Evolutionary conservation across 2,888 invertebrate species (phyloP).

Genomic region (Drosophila neonasuta): DNA sequence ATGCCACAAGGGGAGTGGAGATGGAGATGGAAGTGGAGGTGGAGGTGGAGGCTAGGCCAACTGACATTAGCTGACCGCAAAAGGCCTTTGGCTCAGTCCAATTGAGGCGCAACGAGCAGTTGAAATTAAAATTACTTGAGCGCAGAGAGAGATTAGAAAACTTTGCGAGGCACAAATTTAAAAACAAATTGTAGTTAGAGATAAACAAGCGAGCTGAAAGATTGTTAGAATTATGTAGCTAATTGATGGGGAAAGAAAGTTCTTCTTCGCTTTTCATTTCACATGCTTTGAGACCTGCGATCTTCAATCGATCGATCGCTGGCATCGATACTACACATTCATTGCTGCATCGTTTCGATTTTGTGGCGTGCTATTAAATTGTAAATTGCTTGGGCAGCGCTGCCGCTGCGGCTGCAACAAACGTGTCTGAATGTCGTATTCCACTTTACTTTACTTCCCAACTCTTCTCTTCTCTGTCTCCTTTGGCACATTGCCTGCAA

Average conservation of each 20-base stretch:
- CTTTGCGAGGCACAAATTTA: conserved; percentile 20
- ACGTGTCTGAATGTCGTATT: conserved; percentile 72
- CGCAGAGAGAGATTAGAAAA: conserved; percentile 39
- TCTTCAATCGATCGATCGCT: conserved; percentile 55
- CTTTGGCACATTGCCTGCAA: conserved; percentile 19
- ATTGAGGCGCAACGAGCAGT: conserved; percentile 38
- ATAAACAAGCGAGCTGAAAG: conserved; percentile 19
- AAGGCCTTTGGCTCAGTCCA: conserved; percentile 46
- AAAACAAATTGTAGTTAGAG: conserved; percentile 3
- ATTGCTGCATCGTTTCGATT: conserved; percentile 55
- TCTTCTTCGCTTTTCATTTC: conserved; percentile 2
- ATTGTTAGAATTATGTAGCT: conserved; percentile 22
- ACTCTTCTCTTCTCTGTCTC: background rate
- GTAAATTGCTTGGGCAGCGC: conserved; percentile 75
- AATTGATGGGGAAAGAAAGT: conserved; percentile 18
- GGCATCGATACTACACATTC: background rate
- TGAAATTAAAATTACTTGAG: conserved; percentile 62
- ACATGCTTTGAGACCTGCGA: conserved; percentile 4
- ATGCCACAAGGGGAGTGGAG: background rate
- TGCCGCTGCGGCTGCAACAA: conserved; percentile 52
- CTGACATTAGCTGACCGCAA: conserved; percentile 64
- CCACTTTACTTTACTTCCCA: background rate
- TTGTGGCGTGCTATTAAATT: conserved; percentile 75
- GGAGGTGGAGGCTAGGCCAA: conserved; percentile 2
- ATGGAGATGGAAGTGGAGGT: background rate